These are phyloP conservation scores for Argyresthia albistria DNA, from an alignment of 2,888 invertebrate genomes.

Conservation along the genomic window DNA sequence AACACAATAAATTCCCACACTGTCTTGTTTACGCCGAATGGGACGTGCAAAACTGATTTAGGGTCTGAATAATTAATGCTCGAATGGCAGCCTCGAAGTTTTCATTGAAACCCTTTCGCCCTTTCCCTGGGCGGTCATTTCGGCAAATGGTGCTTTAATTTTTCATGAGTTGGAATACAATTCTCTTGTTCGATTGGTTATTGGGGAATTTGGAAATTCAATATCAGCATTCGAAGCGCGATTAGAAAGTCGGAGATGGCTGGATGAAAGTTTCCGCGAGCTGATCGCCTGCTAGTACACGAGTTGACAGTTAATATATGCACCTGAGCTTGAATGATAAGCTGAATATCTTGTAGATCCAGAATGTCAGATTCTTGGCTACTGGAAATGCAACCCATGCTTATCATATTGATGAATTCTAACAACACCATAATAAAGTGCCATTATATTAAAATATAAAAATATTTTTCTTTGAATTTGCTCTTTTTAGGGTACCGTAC, in stretches of 20 bases:
- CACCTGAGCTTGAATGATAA: too few relatives aligned
- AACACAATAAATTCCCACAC: not conserved
- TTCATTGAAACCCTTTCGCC: slow-evolving; percentile 34
- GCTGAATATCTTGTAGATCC: too few relatives aligned
- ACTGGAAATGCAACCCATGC: slow-evolving; percentile 32
- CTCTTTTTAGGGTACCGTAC: too few relatives aligned
- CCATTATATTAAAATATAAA: too few relatives aligned
- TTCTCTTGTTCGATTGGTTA: slow-evolving; percentile 20
- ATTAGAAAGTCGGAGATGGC: slow-evolving; percentile 39
- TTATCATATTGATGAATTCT: too few relatives aligned
- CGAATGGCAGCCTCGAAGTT: slow-evolving; percentile 23
- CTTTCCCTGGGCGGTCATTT: slow-evolving; percentile 24
- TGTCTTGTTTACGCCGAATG: too few relatives aligned
- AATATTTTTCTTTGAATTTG: too few relatives aligned
- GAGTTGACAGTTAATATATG: too few relatives aligned
- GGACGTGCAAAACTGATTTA: slow-evolving; percentile 7
- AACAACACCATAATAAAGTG: too few relatives aligned
- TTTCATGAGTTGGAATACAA: slow-evolving; percentile 34
- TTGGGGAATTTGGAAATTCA: slow-evolving; percentile 32
- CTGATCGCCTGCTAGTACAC: too few relatives aligned
- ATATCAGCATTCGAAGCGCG: slow-evolving; percentile 39
- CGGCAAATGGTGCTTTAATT: slow-evolving; percentile 30
- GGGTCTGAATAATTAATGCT: slow-evolving; percentile 30
- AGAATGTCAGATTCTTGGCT: too few relatives aligned
- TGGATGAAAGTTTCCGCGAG: slow-evolving; percentile 28